Percentiles rank a stretch among this genome's conserved stretches.
These are phyloP conservation scores for Ectropis grisescens DNA, from an alignment of 1,140 invertebrate species.

Conservation along the genomic window DNA sequence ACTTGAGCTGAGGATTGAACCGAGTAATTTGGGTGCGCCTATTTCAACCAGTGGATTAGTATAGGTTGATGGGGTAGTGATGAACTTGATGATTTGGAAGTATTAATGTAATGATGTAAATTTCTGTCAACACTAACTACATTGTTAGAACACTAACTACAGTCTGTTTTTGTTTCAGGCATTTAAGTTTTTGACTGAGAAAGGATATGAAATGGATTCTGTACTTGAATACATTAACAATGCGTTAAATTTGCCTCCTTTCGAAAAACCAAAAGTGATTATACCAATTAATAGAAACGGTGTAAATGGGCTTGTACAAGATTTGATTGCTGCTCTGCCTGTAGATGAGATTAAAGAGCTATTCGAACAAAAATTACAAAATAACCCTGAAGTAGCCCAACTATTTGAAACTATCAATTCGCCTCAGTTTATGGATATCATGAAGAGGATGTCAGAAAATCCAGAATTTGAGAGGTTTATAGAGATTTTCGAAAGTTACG, in stretches of 20 bases:
- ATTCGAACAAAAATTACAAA: constrained; percentile 24
- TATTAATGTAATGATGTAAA: no score
- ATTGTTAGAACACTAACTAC: no score
- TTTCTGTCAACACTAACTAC: no score
- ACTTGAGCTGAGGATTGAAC: no score
- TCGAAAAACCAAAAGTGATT: constrained; percentile 7
- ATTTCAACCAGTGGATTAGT: no score
- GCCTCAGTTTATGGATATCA: constrained; percentile 21
- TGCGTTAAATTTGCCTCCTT: constrained; percentile 19
- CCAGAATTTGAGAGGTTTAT: constrained; percentile 20
- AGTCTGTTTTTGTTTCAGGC: constrained; percentile 13
- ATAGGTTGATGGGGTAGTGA: no score
- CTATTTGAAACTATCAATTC: constrained; percentile 20
- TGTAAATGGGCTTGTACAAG: constrained; percentile 20
- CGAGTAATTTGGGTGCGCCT: no score
- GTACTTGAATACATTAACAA: constrained; percentile 17
- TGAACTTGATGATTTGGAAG: no score
- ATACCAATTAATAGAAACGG: constrained; percentile 5
- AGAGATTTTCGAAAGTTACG: constrained; percentile 21
- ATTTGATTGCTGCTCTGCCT: constrained; percentile 15
- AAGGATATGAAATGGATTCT: constrained; percentile 21
- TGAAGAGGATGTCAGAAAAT: constrained; percentile 16
- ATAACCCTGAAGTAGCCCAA: constrained; percentile 14
- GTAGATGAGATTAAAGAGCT: constrained; percentile 22
- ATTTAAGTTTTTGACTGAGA: constrained; percentile 14